phyloP scores from a whole-genome alignment of 53 echinoderm and acorn worm species.

The Astropecten irregularis region DNA sequence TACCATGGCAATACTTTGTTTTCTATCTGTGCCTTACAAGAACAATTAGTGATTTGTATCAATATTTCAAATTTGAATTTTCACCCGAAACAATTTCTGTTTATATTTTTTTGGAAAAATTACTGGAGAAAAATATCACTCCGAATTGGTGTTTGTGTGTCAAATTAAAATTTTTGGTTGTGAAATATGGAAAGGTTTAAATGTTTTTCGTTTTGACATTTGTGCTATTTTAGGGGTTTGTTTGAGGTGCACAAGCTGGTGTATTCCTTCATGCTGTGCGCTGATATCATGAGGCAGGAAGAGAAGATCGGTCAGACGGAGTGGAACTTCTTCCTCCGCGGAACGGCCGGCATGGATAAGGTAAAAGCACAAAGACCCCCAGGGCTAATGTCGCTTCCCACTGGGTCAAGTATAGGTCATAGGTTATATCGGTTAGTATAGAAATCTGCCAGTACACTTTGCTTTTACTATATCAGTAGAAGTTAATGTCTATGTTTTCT shows the following conservation, averaged over 20 bases:
- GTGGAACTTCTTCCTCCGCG: slow-evolving; percentile 99
- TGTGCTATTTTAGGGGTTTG: slow-evolving; percentile 80
- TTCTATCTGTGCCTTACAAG: not conserved
- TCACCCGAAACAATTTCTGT: not conserved
- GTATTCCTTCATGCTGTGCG: slow-evolving; percentile 98
- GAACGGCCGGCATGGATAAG: slow-evolving; percentile 86
- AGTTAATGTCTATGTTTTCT: no score
- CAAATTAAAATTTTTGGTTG: no score
- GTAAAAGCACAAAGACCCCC: slow-evolving; percentile 26
- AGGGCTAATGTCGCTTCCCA: no score
- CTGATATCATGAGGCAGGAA: slow-evolving; percentile 90
- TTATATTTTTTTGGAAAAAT: not conserved
- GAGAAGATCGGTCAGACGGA: slow-evolving; percentile 75
- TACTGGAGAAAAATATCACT: no score
- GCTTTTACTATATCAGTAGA: no score
- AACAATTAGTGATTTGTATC: not conserved
- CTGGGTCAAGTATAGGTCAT: no score
- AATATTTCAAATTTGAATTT: not conserved
- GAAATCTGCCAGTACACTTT: no score
- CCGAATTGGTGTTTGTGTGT: no score
- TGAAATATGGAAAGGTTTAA: no score
- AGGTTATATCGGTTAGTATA: no score
- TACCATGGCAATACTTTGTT: no score
- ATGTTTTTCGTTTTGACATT: no score
- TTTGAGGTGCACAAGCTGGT: slow-evolving; percentile 98